Base-by-base conservation (phyloP, 1,140 invertebrate species). In the Hyles euphorbiae region DNA sequence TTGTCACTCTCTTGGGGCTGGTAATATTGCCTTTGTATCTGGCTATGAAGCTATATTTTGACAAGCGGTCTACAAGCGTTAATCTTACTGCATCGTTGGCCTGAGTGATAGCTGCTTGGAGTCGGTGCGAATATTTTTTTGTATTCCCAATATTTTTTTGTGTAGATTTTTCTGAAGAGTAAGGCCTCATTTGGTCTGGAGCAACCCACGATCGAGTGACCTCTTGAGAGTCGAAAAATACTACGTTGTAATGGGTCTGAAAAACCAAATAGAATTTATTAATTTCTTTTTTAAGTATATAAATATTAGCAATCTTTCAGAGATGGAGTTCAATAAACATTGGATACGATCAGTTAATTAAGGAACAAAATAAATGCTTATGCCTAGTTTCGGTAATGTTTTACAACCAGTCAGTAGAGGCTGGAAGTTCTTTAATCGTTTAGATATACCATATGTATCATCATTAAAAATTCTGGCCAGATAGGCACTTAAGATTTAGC, bases 161-260 rank as follows among this genome's bases (percentile, higher is more conserved):
- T 8, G 62, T 55, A 12, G 77, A 81, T 50, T 83, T 79, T 52
- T 76, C 74, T 6, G 61, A 52, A 3, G 43, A 50, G 55, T 88
- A 91, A 6, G 89, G 74, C 65, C 83, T 83, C n/a, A 92, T 46
- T 36, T 83, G 65, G 4, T 64, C 57, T 3, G 72, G 60, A 32
- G 68, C 48, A 2, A 93, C 56, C 93, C 93, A 94, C 0, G 89
- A 85, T 65, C 90, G 69, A 22, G 90, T 88, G 3, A 91, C 87
- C 34, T 81, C 77, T 10, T 80, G 65, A 46, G 87, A 73, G 68
- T 92, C 91, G 61, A 94, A 92, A 67, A 93, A 94, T 33, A 90
- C 89, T 2, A 94, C 92, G 74, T 93, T 91, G 64, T 93, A 94
- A 59, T 90, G 81, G 1, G 81, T 90, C 92, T 93, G 81, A 78